Evolutionary conservation across 1,140 invertebrate genomes (phyloP).

Genomic region (Drosophila orena): DNA sequence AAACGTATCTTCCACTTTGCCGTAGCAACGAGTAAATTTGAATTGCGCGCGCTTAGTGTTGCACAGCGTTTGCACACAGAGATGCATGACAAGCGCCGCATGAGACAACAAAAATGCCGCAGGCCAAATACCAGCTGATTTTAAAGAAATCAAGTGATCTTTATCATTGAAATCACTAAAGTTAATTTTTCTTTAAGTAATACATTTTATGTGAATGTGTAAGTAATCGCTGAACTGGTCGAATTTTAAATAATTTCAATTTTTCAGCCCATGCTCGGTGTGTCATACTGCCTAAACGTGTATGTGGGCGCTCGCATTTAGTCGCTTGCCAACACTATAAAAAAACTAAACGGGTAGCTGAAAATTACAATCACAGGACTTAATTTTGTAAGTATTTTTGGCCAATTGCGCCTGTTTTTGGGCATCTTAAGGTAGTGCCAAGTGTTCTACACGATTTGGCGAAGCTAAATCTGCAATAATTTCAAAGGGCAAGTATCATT

Average conservation of each 20-base stretch:
- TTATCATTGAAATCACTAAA: no score
- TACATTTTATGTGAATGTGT: no score
- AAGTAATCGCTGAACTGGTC: accelerated
- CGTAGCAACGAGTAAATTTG: no score
- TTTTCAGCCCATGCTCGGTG: not conserved
- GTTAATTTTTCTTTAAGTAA: not conserved
- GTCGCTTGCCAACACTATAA: constrained; percentile 66
- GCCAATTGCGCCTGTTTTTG: constrained; percentile 38
- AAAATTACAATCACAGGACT: constrained; percentile 76
- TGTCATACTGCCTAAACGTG: constrained; percentile 57
- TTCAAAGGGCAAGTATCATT: constrained; percentile 17
- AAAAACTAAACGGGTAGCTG: constrained; percentile 70
- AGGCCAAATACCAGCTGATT: constrained; percentile 2
- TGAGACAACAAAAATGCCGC: constrained; percentile 29
- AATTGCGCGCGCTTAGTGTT: constrained; percentile 53
- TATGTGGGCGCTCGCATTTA: constrained; percentile 1
- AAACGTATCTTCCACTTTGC: no score
- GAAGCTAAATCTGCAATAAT: constrained; percentile 49
- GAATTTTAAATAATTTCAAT: not conserved
- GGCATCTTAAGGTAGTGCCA: constrained; percentile 21
- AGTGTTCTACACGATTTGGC: constrained; percentile 43
- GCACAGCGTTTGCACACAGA: constrained; percentile 14
- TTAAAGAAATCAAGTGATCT: not conserved
- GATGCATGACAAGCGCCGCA: constrained; percentile 21
- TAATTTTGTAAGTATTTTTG: constrained; percentile 79